These are phyloP conservation scores for Drosophila oshimai DNA, from an alignment of 1,140 invertebrate genomes.

Conservation along the genomic window DNA sequence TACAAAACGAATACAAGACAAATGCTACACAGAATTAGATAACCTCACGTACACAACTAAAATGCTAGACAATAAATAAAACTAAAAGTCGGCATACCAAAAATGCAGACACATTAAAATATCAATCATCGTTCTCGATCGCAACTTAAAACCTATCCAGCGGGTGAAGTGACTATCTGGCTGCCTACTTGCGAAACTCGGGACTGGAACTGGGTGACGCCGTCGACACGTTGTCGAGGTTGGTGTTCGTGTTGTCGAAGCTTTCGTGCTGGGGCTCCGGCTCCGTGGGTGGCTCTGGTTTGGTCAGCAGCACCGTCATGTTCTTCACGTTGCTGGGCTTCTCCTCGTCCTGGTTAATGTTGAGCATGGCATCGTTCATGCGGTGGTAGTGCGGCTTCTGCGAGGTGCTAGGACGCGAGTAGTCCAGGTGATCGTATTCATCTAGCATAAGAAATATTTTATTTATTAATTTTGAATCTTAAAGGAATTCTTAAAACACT, in stretches of 20 bases:
- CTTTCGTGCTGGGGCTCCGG: slow-evolving; percentile 67
- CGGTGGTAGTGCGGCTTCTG: slow-evolving; percentile 93
- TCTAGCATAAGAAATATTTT: slow-evolving; percentile 43
- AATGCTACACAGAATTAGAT: slow-evolving; percentile 17
- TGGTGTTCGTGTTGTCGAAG: slow-evolving; percentile 72
- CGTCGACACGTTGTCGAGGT: slow-evolving; percentile 64
- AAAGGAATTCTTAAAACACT: neutral
- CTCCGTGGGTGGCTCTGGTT: slow-evolving; percentile 43
- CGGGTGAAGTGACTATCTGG: slow-evolving; percentile 1
- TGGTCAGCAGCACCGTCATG: slow-evolving; percentile 66
- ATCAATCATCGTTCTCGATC: neutral
- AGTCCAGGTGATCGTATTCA: slow-evolving; percentile 94
- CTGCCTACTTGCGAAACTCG: slow-evolving; percentile 56
- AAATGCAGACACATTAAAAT: slow-evolving; percentile 21
- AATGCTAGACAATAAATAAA: slow-evolving; percentile 30
- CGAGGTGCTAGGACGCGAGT: slow-evolving; percentile 90
- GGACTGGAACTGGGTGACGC: slow-evolving; percentile 76
- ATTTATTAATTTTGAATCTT: no score
- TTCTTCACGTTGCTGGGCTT: slow-evolving; percentile 80
- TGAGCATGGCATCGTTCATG: slow-evolving; percentile 79
- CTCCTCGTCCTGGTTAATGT: slow-evolving; percentile 76
- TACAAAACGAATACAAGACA: slow-evolving; percentile 10
- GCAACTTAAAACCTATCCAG: slow-evolving; percentile 18
- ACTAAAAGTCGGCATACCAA: slow-evolving; percentile 14
- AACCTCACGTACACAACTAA: slow-evolving; percentile 33